These are phyloP conservation scores for Xestia sexstrigata DNA, from an alignment of 2,888 invertebrate genomes.

Conservation along the genomic window DNA sequence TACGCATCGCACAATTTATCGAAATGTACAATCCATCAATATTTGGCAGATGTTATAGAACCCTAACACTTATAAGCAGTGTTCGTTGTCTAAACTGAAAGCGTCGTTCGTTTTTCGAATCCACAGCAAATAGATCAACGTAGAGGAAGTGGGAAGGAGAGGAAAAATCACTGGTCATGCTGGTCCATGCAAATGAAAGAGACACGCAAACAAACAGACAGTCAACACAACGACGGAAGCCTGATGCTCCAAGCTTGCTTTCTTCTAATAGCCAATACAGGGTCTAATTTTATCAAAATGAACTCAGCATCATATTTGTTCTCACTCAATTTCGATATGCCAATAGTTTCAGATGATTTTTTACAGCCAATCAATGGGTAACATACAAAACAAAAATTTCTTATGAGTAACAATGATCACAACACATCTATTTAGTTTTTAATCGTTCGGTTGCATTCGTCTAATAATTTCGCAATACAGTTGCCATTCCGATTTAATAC, in stretches of 20 bases:
- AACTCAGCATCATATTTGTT: constrained; percentile 67
- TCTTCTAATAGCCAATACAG: constrained; percentile 83
- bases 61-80: constrained; percentile 66
- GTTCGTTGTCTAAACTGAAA: constrained; percentile 67
- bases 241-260: constrained; percentile 85
- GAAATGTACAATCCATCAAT: constrained; percentile 52
- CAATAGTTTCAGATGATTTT: constrained; percentile 71
- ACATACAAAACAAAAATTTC: constrained; percentile 76
- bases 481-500: constrained; percentile 89
- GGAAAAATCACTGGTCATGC: constrained; percentile 87
- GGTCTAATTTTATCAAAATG: constrained; percentile 80
- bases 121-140: constrained; percentile 77
- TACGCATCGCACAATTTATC: constrained; percentile 71
- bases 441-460: constrained; percentile 83
- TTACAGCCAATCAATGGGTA: constrained; percentile 86
- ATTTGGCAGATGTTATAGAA: constrained; percentile 53
- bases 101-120: constrained; percentile 73
- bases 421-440: constrained; percentile 83
- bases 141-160: constrained; percentile 79
- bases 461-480: constrained; percentile 89
- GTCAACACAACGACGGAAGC: constrained; percentile 88
- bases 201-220: constrained; percentile 88
- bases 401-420: constrained; percentile 82
- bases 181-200: constrained; percentile 89
- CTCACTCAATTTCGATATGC: constrained; percentile 67